Base-by-base conservation (phyloP, 2,888 invertebrate genomes). In the Rhimphoctona megacephalus region DNA sequence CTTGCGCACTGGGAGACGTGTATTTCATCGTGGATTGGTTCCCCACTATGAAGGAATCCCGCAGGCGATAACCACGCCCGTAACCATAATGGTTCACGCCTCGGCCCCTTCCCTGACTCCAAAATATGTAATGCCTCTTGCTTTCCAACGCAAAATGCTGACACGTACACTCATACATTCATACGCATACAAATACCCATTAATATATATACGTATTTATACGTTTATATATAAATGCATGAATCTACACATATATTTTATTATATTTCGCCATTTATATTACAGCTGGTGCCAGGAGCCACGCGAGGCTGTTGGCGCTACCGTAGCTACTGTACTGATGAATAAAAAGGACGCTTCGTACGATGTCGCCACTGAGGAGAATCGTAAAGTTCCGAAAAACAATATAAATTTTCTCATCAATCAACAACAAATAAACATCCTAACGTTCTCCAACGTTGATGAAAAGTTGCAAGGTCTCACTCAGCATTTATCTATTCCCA, bases 51-150 rank as follows among this genome's bases (percentile, higher is more conserved):
- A 7, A 14, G 25, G n/a, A 81, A 39, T 46, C 30, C 25, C 36
- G n/a, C 17, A 9, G 33, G 25, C 46, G 57, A 57, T 39, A 52
- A 69, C 82, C 79, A 79, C 85, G 87, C 87, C 87, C 77, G 77
- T 64, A 72, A 54, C 25, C 25, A 49, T 22, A 17, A 30, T 39
- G 61, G 80, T 73, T 43, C 43, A 78, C 85, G 87, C 85, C 87
- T 73, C 25, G 6, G n/a, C 43, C 67, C 67, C 36, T 19, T 54
- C 67, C 25, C 52, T 22, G 17, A 84, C 73, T 66, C 30, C 17
- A 69, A 74, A 54, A 76, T 76, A 67, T 73, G 43, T 39, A 66
- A 73, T 83, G 83, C 83, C 80, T 77, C 78, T 74, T 43, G 79
- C 11, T 46, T 39, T 74, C 66, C 22, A 30, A 30, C 69, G 33